Base-by-base conservation (phyloP, 2,797 vertebrate species). In the Coilia nasus region DNA sequence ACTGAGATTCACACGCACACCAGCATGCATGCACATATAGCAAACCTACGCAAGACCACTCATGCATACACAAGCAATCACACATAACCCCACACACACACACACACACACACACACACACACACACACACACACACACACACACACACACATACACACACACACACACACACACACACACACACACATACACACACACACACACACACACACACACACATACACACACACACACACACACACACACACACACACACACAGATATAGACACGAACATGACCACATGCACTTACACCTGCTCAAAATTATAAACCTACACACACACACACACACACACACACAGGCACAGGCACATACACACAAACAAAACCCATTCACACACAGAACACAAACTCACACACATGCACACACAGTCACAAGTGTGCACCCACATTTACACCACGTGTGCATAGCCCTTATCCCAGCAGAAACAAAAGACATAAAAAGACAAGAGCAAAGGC, bases 141-240 rank as follows among this genome's bases (percentile, higher is more conserved):
- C 46, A 47, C 46, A 47, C 46, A 47, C 46, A 47, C 46, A 47
- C 46, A 47, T 10, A 47, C 46, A 47, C 46, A 47, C 46, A 47
- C 46, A 82, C 6, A 71, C 19, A 86, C 83, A 81, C 44, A 67
- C 84, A 82, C 59, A 85, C 59, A 82, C 23, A 82, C 83, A 82
- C 41, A 56, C 83, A 71, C 19, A 75, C 83, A 85, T 82, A 60
- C 81, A 87, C 17, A 57, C 60, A 59, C 28, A 75, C 25, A 47
- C 50, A 59, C 67, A 60, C 60, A 85, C 81, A 62, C 87, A 85
- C 80, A 62, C 87, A 78, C 83, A 64, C 46, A 67, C 54, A 35
- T 81, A 46, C n/a, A 35, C 7, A 4, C 82, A 75, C 31, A 57
- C 31, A 47, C 59, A 46, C 46, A 75, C 64, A 50, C 46, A 47